phyloP scores from a whole-genome alignment of 2,113 vertebrate genomes.

The Malurus cyaneus region DNA sequence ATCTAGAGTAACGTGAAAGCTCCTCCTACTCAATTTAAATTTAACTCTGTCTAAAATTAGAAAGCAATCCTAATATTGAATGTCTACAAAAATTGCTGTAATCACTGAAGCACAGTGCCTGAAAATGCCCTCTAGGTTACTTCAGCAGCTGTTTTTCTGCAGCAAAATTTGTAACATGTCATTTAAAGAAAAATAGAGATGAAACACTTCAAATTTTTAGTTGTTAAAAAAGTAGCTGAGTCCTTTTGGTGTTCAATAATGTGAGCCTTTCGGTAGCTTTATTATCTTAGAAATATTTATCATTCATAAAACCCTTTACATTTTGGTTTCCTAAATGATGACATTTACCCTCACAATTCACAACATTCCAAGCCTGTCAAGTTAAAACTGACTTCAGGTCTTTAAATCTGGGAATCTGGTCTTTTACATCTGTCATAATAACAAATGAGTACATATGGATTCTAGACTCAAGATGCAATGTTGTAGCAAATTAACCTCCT shows the following conservation, averaged over 20 bases:
- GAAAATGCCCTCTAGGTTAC: slow-evolving; percentile 52
- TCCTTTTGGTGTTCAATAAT: slow-evolving; percentile 8
- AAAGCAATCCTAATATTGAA: slow-evolving; percentile 25
- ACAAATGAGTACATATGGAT: background rate
- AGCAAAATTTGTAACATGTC: slow-evolving; percentile 7
- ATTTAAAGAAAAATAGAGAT: slow-evolving; percentile 8
- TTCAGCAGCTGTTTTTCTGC: slow-evolving; percentile 18
- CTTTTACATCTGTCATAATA: slow-evolving; percentile 26
- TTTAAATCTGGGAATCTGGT: slow-evolving; percentile 19
- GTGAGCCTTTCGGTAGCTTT: slow-evolving; percentile 2
- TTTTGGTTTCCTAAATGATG: slow-evolving; percentile 18
- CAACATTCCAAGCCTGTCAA: background rate
- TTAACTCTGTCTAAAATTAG: slow-evolving; percentile 44
- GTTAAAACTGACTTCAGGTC: background rate
- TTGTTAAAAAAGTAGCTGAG: slow-evolving; percentile 4
- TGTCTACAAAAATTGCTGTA: slow-evolving; percentile 48
- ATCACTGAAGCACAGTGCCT: slow-evolving; percentile 44
- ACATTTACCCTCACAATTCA: slow-evolving; percentile 3
- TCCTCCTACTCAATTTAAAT: slow-evolving; percentile 44
- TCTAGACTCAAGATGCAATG: slow-evolving; percentile 19
- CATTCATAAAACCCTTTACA: slow-evolving; percentile 19
- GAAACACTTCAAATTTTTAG: background rate
- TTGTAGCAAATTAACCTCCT: slow-evolving; percentile 40
- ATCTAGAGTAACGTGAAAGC: background rate
- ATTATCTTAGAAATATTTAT: slow-evolving; percentile 36